These are phyloP conservation scores for Lepidocyrtinus sp. DNA, from an alignment of 2,888 invertebrate species.

Conservation along the genomic window DNA sequence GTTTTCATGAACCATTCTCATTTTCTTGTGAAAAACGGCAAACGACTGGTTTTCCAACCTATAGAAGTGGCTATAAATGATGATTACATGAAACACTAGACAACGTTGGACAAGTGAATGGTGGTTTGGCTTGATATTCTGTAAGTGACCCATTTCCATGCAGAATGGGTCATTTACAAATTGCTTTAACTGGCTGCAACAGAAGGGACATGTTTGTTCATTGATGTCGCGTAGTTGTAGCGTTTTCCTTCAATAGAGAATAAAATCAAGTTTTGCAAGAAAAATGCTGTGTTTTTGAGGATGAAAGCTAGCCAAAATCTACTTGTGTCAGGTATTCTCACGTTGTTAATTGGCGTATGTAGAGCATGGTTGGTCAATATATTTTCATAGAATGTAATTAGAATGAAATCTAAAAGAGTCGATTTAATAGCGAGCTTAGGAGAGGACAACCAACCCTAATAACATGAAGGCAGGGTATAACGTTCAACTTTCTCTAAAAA, in stretches of 20 bases:
- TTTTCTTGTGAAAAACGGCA: slow-evolving; percentile 39
- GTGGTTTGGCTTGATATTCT: slow-evolving; percentile 39
- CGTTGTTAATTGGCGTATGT: neutral
- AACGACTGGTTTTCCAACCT: slow-evolving; percentile 42
- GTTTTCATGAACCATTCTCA: slow-evolving; percentile 42
- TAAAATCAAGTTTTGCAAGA: neutral
- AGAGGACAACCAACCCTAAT: too few relatives aligned
- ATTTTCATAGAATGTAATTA: neutral
- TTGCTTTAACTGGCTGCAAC: slow-evolving; percentile 47
- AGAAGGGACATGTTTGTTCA: slow-evolving; percentile 37
- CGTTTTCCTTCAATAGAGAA: neutral
- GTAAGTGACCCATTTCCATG: slow-evolving; percentile 67
- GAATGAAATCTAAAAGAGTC: neutral
- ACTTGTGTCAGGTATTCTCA: neutral
- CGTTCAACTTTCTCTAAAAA: too few relatives aligned
- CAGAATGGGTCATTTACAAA: slow-evolving; percentile 51
- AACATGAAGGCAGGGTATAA: too few relatives aligned
- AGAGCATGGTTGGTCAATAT: neutral
- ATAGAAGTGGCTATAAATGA: slow-evolving; percentile 52
- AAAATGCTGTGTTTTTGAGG: neutral
- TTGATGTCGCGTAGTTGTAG: neutral
- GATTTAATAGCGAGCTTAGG: neutral
- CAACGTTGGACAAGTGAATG: slow-evolving; percentile 12
- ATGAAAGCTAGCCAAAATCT: neutral
- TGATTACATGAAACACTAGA: slow-evolving; percentile 45